Base-by-base conservation (phyloP, 2,888 invertebrate genomes). In the Tetragnatha montana region DNA sequence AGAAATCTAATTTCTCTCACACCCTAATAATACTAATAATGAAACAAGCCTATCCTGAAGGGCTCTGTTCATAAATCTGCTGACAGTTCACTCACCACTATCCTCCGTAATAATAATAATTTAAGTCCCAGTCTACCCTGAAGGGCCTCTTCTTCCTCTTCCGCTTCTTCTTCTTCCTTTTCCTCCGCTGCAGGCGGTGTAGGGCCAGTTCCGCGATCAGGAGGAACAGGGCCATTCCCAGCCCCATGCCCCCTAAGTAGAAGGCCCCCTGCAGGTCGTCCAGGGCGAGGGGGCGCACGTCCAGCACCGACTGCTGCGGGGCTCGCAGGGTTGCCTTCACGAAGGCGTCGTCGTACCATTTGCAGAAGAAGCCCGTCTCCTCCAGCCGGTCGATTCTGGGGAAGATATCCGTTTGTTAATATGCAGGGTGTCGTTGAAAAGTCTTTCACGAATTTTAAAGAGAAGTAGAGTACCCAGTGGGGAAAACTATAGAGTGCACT, bases 281-380 rank as follows among this genome's bases (percentile, higher is more conserved):
- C n/a, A 90, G 0, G 6, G 86, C 78, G 1, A 90, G 74, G 8
- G 89, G n/a, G 68, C 89, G 76, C 3, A 81, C 82, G 2, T 17
- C 70, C 14, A 47, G 35, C 1, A 87, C 79, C 0, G 71, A 19
- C 10, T 79, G 50, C 10, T 12, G 79, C 1, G 82, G 73, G 6
- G 86, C 86, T 14, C 60, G 60, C 3, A 82, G 78, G 3, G 70
- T 78, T 6, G 89, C 89, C 69, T 87, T 86, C 49, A 35, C 51
- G 51, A 90, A 87, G 8, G 50, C 89, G 22, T 90, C 89, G 51
- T 86, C 82, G 22, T 90, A 90, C 89, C 89, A 90, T 47, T 90
- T 90, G 21, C 22, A 22, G 70, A 90, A 75, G 10, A 90, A 79
- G 6, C 89, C 89, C 0, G 86, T 82, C 81, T 90, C 89, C 70